Evolutionary conservation across 2,113 vertebrate genomes (phyloP), one percentile per base, ranked within the genome.

Genomic region (Pelvicachromis taeniatus): DNA sequence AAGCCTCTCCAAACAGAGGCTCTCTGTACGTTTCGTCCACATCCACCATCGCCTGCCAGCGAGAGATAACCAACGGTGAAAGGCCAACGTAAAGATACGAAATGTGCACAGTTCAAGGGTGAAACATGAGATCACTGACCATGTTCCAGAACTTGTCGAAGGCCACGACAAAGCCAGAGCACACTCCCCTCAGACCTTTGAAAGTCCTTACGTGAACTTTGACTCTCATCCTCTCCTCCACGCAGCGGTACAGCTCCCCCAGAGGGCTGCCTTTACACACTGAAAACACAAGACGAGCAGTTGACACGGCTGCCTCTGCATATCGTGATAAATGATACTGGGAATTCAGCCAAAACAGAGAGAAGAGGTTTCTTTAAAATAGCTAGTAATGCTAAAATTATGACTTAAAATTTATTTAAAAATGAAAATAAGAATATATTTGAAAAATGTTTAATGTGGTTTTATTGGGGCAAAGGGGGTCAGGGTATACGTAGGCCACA

Each of bases 141-240:
- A 99, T 97, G 95, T 99, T 99, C 99, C 99, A 99, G 95, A 98
- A 99, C 89, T 99, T 99, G 96, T 99, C 99, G 53, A 99, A 99
- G 21, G 98, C 98, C 35, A 99, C 97, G 5, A 99, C 91, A 77
- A 99, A 99, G 54, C 99, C 99, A 0, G 97, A 97, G 90, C 99
- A 99, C 78, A 99, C 97, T 1, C 99, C 99, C 4, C 98, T 96
- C 45, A 99, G 96, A 1, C 99, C 99, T 87, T 99, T 99, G 93
- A 99, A 99, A 56, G 98, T 98, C 88, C 99, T 97, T 88, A 99
- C 97, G 88, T 99, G 98, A 88, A 99, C 98, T 13, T 96, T 97
- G 81, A 99, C 97, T 65, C 96, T 95, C 58, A 99, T 96, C 14
- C 96, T 96, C 42, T 99, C 97, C 83, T 97, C 94, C 26, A 99